phyloP scores from a whole-genome alignment of 2,888 invertebrate genomes.

The Aleiodes leptofemur region DNA sequence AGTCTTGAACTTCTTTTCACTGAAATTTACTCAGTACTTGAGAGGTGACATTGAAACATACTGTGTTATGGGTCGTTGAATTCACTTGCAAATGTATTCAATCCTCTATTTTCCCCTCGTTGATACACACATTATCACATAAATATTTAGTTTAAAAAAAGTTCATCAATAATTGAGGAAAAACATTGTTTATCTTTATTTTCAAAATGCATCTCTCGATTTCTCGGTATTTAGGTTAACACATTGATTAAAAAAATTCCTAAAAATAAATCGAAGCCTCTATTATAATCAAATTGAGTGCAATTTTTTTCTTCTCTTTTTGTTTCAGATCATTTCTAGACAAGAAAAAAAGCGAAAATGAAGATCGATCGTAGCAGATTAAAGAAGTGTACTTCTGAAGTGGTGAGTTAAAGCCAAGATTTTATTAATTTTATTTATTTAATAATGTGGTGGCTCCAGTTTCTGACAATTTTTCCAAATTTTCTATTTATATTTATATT shows the following conservation, averaged over 20 bases:
- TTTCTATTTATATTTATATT: no score
- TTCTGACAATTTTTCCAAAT: no score
- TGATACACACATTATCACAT: slow-evolving; percentile 1
- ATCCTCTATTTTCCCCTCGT: not conserved
- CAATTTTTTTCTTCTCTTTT: slow-evolving; percentile 4
- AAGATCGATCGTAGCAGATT: slow-evolving; percentile 88
- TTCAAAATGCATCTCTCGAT: not conserved
- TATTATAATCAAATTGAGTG: not conserved
- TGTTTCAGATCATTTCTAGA: slow-evolving; percentile 6
- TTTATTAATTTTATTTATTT: not conserved
- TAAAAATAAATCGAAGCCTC: slow-evolving; percentile 1
- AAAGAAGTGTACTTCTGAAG: slow-evolving; percentile 90
- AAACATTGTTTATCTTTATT: not conserved
- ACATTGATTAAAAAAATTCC: not conserved
- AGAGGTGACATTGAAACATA: slow-evolving; percentile 19
- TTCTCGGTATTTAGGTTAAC: not conserved
- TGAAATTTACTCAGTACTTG: not conserved
- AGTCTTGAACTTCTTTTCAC: not conserved
- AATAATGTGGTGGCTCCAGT: not conserved
- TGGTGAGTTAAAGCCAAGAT: slow-evolving; percentile 76
- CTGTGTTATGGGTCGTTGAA: slow-evolving; percentile 23
- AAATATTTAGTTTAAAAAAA: not conserved
- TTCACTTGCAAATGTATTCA: not conserved
- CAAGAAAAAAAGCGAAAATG: slow-evolving; percentile 77
- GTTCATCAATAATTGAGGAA: not conserved